Conservation (phyloP, 64 coral and sea anemone genomes). For the Dendronephthya gigantea region DNA sequence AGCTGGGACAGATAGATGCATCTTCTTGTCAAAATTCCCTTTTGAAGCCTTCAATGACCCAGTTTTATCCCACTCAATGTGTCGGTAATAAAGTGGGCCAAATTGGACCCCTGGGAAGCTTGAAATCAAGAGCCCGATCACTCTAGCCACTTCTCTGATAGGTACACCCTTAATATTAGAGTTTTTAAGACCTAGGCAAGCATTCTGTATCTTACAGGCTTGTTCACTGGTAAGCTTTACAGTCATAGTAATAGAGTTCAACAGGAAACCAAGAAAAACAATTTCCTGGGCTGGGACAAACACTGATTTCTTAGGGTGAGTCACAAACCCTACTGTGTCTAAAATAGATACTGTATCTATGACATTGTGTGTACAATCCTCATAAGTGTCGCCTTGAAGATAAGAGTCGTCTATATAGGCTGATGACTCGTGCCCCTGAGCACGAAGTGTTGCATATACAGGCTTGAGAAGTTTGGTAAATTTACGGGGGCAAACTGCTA, state of each 20-base stretch:
- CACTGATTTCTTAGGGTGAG: background rate
- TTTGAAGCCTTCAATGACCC: background rate
- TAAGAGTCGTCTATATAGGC: background rate
- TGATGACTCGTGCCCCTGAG: background rate
- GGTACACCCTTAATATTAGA: background rate
- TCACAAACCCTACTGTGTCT: background rate
- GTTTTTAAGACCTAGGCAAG: no score
- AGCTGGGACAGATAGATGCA: background rate
- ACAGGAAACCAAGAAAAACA: background rate
- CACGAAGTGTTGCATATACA: no score
- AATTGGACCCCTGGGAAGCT: background rate
- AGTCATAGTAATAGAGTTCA: background rate
- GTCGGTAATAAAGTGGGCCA: background rate
- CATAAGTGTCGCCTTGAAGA: no score
- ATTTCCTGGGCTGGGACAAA: background rate
- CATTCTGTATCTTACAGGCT: no score
- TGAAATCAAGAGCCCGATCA: slow-evolving; percentile 2
- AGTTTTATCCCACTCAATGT: slow-evolving; percentile 8
- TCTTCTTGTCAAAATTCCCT: background rate
- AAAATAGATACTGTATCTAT: background rate
- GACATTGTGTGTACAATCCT: background rate
- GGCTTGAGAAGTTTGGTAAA: no score
- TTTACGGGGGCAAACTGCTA: no score
- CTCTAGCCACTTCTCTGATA: slow-evolving; percentile 17
- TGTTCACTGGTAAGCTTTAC: background rate